Evolutionary conservation across 2,797 vertebrate genomes (phyloP), one percentile per base, ranked within the genome.

Genomic region (Epinephelus awoara): DNA sequence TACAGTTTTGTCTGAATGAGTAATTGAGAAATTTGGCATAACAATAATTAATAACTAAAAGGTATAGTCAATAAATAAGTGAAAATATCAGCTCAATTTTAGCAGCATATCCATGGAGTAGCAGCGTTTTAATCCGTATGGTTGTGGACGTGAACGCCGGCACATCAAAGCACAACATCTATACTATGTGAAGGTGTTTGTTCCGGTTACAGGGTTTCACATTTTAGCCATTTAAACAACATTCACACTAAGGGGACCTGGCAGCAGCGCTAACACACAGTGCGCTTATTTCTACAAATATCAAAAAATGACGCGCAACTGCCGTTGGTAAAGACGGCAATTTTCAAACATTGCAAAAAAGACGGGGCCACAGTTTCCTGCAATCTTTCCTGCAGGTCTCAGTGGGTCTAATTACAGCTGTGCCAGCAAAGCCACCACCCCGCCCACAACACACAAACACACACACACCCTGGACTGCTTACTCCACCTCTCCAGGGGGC

Each of bases 391-490:
- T 65, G 51, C 77, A 76, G 75, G 81, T 89, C 90, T 91, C 86
- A 29, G 78, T 72, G 84, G 90, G 86, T 88, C 88, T 90, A 89
- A 91, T 94, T 93, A 92, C 83, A 85, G 72, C 69, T 78, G 77
- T 62, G 81, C 72, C 63, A 78, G 84, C 59, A 69, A 68, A 52
- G 38, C 29, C 67, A 27, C 23, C 15, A 6, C 18, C 42, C 55
- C 55, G n/a, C 52, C 14, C n/a, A 19, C 47, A 29, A 61, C 57
- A 61, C 38, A 61, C 58, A 61, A 38, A 59, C 57, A 21, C 65
- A 62, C 63, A 55, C 52, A 76, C 72, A 77, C n/a, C 18, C 23
- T 15, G 50, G 62, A 67, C 66, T 49, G 62, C 51, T 73, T 25
- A 14, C 52, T 77, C 75, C 57, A 52, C 23, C 80, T 70, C 83